Evolutionary conservation across 2,888 invertebrate species (phyloP), one percentile per base, ranked within the genome.

Genomic region (Uropetala carovei): DNA sequence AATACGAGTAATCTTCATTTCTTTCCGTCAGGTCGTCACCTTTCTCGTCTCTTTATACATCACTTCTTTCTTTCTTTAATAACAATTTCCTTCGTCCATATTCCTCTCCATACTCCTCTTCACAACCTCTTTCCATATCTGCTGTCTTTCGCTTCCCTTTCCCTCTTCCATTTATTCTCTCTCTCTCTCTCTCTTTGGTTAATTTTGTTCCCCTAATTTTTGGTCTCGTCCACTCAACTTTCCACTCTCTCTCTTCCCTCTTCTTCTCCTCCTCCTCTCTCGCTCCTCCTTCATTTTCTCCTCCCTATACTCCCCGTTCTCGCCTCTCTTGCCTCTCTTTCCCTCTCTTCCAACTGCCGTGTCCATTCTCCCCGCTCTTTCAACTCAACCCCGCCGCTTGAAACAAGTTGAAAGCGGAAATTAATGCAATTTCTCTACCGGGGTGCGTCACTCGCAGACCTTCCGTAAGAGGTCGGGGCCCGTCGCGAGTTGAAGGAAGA

Each of bases 391-490:
- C 22, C 27, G 75, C 22, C 75, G 27, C 75, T 27, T 13, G 68
- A 68, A 68, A 68, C 68, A 68, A 68, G 68, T 68, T 68, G 68
- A 68, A 68, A 68, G 68, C 68, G 75, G 75, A 75, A 75, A 75
- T 75, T 75, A 75, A 75, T 75, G 75, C 75, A 75, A 75, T 75
- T 27, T 75, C 75, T 75, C 11, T 60, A 3, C 18, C 30, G 86
- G 59, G 27, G 83, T 43, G 56, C 56, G 83, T 43, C 83, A 56
- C 43, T 83, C 83, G 14, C 43, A 83, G 83, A 18, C 7, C 43
- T 16, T 13, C 83, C 30, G 43, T 16, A 82, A 82, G 82, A 82
- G 82, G 43, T 16, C 27, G 82, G 30, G 43, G 82, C 43, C 30
- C 30, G 82, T 57, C 16, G 18, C 18, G 57, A 56, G 57, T 18